Evolutionary conservation across 2,113 vertebrate species (phyloP).

Genomic region (Rhinopomastus cyanomelas): DNA sequence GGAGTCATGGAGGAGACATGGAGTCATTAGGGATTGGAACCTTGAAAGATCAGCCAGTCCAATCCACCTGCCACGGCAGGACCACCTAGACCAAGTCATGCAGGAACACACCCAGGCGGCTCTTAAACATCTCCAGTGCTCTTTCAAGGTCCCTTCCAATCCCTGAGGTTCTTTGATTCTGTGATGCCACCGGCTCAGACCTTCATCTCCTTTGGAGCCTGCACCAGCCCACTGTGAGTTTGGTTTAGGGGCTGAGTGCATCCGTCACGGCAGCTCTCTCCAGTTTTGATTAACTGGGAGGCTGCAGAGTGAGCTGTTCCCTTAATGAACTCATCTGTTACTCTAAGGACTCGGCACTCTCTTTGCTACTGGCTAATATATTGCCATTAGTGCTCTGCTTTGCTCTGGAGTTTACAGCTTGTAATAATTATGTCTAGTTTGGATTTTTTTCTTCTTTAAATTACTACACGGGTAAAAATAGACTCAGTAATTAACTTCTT

Average conservation of each 20-base stretch:
- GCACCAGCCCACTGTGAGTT: not conserved
- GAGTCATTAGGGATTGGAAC: too few species aligned
- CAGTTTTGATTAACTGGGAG: conserved; percentile 66
- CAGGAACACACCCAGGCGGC: too few species aligned
- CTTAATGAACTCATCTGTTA: conserved; percentile 71
- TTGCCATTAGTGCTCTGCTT: conserved; percentile 70
- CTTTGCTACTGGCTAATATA: conserved; percentile 68
- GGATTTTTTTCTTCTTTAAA: conserved; percentile 48
- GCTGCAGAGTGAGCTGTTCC: conserved; percentile 39
- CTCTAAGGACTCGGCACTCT: conserved; percentile 33
- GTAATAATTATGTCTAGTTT: conserved; percentile 73
- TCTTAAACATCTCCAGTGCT: too few species aligned
- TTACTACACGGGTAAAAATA: conserved; percentile 52
- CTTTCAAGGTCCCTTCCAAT: too few species aligned
- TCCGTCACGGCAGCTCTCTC: not conserved
- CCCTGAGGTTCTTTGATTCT: too few species aligned
- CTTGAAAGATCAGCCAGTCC: too few species aligned
- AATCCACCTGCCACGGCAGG: too few species aligned
- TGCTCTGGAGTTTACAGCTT: conserved; percentile 64
- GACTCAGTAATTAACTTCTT: conserved; percentile 64
- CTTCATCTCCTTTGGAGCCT: not conserved
- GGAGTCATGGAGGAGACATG: too few species aligned
- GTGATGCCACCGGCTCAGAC: not conserved
- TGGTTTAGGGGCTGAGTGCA: not conserved
- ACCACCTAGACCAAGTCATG: too few species aligned